These are phyloP conservation scores for Neria commutata DNA, from an alignment of 2,888 invertebrate genomes.

Conservation along the genomic window DNA sequence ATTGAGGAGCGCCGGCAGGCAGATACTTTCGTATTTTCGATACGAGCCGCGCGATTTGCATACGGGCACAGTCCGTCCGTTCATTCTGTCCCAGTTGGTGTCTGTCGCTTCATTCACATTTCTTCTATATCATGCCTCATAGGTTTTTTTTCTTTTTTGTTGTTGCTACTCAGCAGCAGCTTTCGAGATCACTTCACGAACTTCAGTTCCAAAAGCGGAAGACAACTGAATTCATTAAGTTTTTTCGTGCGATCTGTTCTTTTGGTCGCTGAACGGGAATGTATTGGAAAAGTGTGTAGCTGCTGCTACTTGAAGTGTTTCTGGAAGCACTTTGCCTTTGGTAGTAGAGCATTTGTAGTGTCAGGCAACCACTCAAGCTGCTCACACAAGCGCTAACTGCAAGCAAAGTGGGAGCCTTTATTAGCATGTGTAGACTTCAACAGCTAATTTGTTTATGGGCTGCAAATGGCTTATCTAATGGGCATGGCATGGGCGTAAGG, in stretches of 20 bases:
- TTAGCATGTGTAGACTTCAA: conserved; percentile 16
- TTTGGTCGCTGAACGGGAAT: too few species aligned
- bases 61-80: too few species aligned
- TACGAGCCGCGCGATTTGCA: neutral
- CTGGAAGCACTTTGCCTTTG: neutral
- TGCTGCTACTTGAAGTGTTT: neutral
- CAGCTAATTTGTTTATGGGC: conserved; percentile 16
- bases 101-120: conserved; percentile 18
- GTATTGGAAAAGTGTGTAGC: neutral
- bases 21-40: neutral
- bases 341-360: neutral
- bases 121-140: conserved; percentile 28
- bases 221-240: conserved; percentile 38
- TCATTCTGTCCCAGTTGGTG: neutral
- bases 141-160: neutral
- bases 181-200: conserved; percentile 19
- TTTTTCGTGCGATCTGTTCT: conserved; percentile 6
- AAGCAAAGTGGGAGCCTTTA: conserved; percentile 8
- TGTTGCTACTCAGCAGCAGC: neutral
- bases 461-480: neutral
- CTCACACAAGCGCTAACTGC: conserved; percentile 11
- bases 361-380: conserved; percentile 14
- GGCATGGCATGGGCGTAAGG: neutral
- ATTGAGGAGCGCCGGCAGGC: neutral
- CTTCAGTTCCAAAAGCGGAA: conserved; percentile 26